Evolutionary conservation across 64 coral and sea anemone species (phyloP).

Genomic region (Exaiptasia diaphana): DNA sequence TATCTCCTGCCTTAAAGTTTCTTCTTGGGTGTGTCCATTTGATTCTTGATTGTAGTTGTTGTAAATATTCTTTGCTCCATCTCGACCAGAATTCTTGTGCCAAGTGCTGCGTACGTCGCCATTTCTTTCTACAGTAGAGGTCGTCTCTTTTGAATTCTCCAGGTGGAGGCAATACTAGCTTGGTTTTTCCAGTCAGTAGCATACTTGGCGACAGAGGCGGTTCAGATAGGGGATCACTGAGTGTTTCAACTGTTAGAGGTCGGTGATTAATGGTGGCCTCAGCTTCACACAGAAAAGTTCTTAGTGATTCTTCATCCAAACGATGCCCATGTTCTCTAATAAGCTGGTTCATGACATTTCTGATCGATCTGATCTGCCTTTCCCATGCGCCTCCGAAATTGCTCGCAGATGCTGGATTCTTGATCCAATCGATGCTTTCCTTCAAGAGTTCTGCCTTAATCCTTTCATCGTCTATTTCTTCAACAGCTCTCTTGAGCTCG

Average conservation of each 20-base stretch:
- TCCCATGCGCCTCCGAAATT: slow-evolving; percentile 61
- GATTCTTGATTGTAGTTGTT: slow-evolving; percentile 19
- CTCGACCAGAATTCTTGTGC: slow-evolving; percentile 43
- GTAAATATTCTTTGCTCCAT: slow-evolving; percentile 43
- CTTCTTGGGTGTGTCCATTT: slow-evolving; percentile 27
- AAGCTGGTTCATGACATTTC: slow-evolving; percentile 16
- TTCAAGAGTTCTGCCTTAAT: slow-evolving; percentile 47
- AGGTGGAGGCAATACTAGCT: slow-evolving; percentile 13
- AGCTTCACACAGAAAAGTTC: slow-evolving; percentile 50
- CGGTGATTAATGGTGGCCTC: slow-evolving; percentile 36
- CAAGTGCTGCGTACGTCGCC: slow-evolving; percentile 35
- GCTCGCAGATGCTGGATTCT: slow-evolving; percentile 24
- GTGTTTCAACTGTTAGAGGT: slow-evolving; percentile 60
- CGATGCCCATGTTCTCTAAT: slow-evolving; percentile 10
- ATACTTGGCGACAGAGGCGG: slow-evolving; percentile 43
- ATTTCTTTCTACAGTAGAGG: slow-evolving; percentile 17
- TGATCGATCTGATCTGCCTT: slow-evolving; percentile 53
- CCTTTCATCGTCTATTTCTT: slow-evolving; percentile 46
- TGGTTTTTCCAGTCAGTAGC: slow-evolving; percentile 35
- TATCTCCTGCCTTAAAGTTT: slow-evolving; percentile 6
- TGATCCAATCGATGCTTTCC: slow-evolving; percentile 45
- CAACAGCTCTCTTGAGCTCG: slow-evolving; percentile 32
- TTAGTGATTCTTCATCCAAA: slow-evolving; percentile 45
- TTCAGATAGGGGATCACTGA: not conserved
- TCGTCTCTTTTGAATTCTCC: slow-evolving; percentile 35